Evolutionary conservation across 2,797 vertebrate genomes (phyloP).

Genomic region (Pseudopleuronectes americanus): DNA sequence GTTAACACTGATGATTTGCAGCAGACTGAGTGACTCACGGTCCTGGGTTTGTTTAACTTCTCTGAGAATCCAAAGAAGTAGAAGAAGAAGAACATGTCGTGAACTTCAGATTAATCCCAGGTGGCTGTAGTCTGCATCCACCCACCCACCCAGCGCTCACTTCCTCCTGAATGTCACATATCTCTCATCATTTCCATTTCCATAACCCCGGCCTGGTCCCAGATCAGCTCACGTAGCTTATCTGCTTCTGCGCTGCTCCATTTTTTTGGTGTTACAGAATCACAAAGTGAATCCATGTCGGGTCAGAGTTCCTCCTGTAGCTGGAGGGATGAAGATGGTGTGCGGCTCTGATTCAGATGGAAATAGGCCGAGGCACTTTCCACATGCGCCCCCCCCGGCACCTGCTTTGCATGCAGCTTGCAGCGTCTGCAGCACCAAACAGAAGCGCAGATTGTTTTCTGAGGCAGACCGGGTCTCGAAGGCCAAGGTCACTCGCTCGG

Average conservation of each 20-base stretch:
- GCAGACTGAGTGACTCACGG: not conserved
- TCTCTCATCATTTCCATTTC: no score
- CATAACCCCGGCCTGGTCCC: no score
- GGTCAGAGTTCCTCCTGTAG: conserved; percentile 22
- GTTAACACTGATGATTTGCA: not conserved
- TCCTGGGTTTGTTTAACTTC: conserved; percentile 1
- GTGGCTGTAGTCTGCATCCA: not conserved
- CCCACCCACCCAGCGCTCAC: conserved; percentile 23
- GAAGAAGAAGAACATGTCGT: conserved; percentile 1
- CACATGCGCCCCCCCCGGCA: not conserved
- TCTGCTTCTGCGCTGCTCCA: not conserved
- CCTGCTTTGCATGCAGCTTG: conserved; percentile 63
- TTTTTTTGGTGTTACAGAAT: not conserved
- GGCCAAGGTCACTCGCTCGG: conserved; percentile 52
- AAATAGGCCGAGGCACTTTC: conserved; percentile 31
- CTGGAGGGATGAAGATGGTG: conserved; percentile 16
- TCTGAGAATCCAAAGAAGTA: not conserved
- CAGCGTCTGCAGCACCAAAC: conserved; percentile 27
- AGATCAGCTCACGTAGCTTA: conserved; percentile 40
- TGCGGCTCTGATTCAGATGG: conserved; percentile 37
- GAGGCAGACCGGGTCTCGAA: conserved; percentile 34
- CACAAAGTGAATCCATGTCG: not conserved
- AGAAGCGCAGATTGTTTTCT: conserved; percentile 57
- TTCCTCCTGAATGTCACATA: conserved; percentile 58
- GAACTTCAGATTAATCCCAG: conserved; percentile 29